A percentile compares a stretch with the other conserved stretches of the same genome.
These are phyloP conservation scores for Pedetes capensis DNA, from an alignment of 2,113 vertebrate species.

Conservation along the genomic window DNA sequence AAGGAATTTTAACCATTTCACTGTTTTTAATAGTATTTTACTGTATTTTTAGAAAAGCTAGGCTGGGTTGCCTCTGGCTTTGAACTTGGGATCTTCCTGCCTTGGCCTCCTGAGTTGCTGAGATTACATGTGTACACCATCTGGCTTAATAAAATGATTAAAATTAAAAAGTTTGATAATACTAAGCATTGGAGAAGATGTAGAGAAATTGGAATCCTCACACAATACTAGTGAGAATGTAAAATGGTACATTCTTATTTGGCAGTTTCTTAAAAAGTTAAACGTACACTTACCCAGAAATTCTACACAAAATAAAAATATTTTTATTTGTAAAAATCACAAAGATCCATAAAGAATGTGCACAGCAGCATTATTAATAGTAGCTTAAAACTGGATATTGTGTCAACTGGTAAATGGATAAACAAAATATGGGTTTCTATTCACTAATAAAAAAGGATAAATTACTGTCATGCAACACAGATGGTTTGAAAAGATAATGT, in stretches of 20 bases:
- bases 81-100: too few species aligned
- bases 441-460: neutral
- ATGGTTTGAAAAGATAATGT: neutral
- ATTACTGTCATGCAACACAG: neutral
- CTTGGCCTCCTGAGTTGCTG: too few species aligned
- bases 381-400: neutral
- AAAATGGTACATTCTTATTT: neutral
- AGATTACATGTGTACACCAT: too few species aligned
- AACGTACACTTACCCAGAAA: neutral
- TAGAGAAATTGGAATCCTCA: neutral
- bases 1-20: too few species aligned
- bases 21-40: too few species aligned
- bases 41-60: too few species aligned
- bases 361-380: neutral
- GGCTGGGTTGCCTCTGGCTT: too few species aligned
- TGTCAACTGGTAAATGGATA: neutral
- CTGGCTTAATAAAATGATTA: constrained; percentile 27
- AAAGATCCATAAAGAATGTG: neutral
- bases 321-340: constrained; percentile 32
- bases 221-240: neutral
- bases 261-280: constrained; percentile 13
- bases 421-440: neutral
- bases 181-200: neutral
- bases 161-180: neutral
- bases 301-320: neutral